Evolutionary conservation across 2,113 vertebrate species (phyloP), one percentile per base, ranked within the genome.

Genomic region (Turdus rufiventris): DNA sequence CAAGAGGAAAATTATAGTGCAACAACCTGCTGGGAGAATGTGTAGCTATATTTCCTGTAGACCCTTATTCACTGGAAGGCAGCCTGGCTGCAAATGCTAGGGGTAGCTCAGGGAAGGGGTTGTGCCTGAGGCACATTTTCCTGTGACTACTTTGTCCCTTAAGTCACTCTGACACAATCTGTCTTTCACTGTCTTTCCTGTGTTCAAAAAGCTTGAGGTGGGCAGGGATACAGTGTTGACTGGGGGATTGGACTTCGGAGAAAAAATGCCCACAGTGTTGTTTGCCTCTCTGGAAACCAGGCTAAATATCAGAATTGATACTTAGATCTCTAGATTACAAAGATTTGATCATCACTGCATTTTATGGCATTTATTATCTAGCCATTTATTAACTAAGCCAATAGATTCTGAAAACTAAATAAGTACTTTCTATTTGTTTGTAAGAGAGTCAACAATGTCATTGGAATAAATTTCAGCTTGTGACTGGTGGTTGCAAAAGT

Each of bases 321-420:
- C 78, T 54, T 47, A 21, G 24, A 73, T n/a, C 18, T 34, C 29
- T 51, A 66, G 47, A 47, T 40, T 88, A 42, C n/a, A 38, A 75
- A 88, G 62, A 91, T 50, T 77, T 70, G 71, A 62, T 70, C 45
- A 66, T 85, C 54, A 29, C 42, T 90, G 42, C 1, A 3, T 47
- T 83, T 93, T 40, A 45, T 62, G 42, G 62, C 42, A 85, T 83
- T 89, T 84, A 80, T 71, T 73, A 51, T 29, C 34, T 53, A 77
- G 60, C 25, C 42, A 71, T 95, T 96, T 85, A 92, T 94, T 96
- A 88, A 96, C 83, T 48, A 74, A 63, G 23, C 16, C n/a, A 0
- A 2, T 38, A 57, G 60, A 58, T 73, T 76, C 56, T 71, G 47
- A 56, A 80, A 73, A 63, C 42, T 45, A 84, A 92, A 40, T 29